phyloP scores from a whole-genome alignment of 2,113 vertebrate genomes.

The Boleophthalmus pectinirostris region DNA sequence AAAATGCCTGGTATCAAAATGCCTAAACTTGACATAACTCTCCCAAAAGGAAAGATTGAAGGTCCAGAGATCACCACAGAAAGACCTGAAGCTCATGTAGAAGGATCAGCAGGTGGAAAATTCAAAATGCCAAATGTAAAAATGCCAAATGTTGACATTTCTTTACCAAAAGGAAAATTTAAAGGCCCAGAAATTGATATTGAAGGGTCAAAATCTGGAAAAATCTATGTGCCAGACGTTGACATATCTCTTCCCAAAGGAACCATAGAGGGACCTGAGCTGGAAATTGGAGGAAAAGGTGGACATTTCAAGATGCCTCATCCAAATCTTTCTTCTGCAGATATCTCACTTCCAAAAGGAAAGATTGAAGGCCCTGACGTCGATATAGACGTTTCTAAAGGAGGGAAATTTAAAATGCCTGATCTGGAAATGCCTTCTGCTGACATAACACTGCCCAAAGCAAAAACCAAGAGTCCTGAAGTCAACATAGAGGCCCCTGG shows the following conservation, averaged over 20 bases:
- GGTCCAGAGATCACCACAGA: neutral
- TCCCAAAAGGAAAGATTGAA: slow-evolving; percentile 37
- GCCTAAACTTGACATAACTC: slow-evolving; percentile 14
- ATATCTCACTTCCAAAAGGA: slow-evolving; percentile 39
- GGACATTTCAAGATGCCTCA: slow-evolving; percentile 7
- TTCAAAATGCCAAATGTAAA: slow-evolving; percentile 49
- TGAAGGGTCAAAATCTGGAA: slow-evolving; percentile 8
- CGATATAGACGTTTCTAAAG: slow-evolving; percentile 33
- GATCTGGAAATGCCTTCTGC: slow-evolving; percentile 45
- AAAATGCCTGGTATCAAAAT: slow-evolving; percentile 42
- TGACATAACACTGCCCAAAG: slow-evolving; percentile 46
- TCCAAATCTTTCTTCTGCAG: slow-evolving; percentile 32
- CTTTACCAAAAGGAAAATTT: slow-evolving; percentile 45
- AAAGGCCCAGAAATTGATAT: slow-evolving; percentile 41
- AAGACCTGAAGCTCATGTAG: neutral
- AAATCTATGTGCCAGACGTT: slow-evolving; percentile 25
- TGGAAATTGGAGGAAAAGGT: slow-evolving; percentile 34
- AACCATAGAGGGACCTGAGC: slow-evolving; percentile 45
- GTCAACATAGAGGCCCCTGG: slow-evolving; percentile 33
- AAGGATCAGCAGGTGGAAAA: slow-evolving; percentile 24
- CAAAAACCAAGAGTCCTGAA: slow-evolving; percentile 12
- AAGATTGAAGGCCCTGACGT: slow-evolving; percentile 45
- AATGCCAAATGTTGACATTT: slow-evolving; percentile 38
- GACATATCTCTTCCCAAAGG: slow-evolving; percentile 40
- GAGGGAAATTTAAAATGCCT: slow-evolving; percentile 36